Percentiles rank a stretch among this genome's conserved stretches.
Evolutionary conservation across 2,888 invertebrate species (phyloP).

Genomic region (Diogma glabrata): DNA sequence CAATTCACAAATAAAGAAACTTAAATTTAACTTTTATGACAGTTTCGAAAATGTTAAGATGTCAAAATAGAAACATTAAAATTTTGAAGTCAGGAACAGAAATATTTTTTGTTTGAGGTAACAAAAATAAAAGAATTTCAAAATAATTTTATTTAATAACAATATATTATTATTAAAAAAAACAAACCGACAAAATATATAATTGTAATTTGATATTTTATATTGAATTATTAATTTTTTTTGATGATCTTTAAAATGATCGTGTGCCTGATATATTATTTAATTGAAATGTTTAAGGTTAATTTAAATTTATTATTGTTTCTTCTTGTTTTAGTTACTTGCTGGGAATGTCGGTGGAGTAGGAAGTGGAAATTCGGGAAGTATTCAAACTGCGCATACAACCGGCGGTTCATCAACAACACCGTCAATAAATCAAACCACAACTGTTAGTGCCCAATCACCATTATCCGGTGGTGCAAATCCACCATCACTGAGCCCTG

Average conservation of each 20-base stretch:
- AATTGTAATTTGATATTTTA: slow-evolving; percentile 7
- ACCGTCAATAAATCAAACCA: slow-evolving; percentile 43
- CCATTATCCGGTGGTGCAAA: slow-evolving; percentile 68
- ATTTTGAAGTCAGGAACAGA: too few relatives aligned
- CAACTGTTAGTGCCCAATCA: slow-evolving; percentile 58
- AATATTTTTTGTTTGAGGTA: too few relatives aligned
- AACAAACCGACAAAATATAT: slow-evolving; percentile 5
- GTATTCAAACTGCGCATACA: slow-evolving; percentile 1
- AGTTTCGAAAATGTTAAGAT: too few relatives aligned
- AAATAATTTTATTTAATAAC: neutral
- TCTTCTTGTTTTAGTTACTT: slow-evolving; percentile 3
- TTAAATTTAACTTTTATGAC: too few relatives aligned
- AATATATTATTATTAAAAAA: too few relatives aligned
- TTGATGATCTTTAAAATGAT: slow-evolving; percentile 4
- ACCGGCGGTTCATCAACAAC: neutral
- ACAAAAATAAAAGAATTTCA: too few relatives aligned
- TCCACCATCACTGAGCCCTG: slow-evolving; percentile 57
- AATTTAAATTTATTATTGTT: neutral
- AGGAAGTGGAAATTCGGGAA: neutral
- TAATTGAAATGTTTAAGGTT: neutral
- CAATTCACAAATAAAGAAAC: too few relatives aligned
- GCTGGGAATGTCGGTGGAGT: slow-evolving; percentile 2
- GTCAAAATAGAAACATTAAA: too few relatives aligned
- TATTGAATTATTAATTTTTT: too few relatives aligned
- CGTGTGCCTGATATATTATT: slow-evolving; percentile 6